Conservation (phyloP, 1,140 invertebrate genomes). For the Drosophila prosaltans region DNA sequence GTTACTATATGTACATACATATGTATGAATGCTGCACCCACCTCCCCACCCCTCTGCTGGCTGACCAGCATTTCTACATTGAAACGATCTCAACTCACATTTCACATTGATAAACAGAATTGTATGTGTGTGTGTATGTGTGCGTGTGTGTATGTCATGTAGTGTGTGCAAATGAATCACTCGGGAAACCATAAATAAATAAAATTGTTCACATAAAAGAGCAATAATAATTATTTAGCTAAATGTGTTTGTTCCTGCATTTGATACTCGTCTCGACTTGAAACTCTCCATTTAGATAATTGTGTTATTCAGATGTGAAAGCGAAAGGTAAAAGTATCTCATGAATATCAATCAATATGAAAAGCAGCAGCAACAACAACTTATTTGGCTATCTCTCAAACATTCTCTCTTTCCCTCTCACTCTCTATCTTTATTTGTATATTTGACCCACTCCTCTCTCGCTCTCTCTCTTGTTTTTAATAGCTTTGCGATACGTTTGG, state of each 20-base stretch:
- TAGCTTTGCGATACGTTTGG: neutral
- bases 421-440: neutral
- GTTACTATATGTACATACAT: too few species aligned
- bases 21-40: neutral
- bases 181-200: slow-evolving; percentile 14
- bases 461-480: neutral
- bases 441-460: neutral
- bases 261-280: neutral
- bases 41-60: neutral
- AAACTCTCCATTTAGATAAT: slow-evolving; percentile 11
- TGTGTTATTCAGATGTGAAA: slow-evolving; percentile 9
- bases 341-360: slow-evolving; percentile 10
- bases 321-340: slow-evolving; percentile 13
- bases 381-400: slow-evolving; percentile 7
- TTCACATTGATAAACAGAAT: slow-evolving; percentile 11
- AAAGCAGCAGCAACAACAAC: neutral
- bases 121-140: neutral
- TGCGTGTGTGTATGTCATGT: neutral
- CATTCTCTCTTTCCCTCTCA: neutral
- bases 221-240: slow-evolving; percentile 1
- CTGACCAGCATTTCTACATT: slow-evolving; percentile 6
- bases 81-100: slow-evolving; percentile 3
- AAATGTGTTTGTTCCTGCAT: neutral
- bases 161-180: slow-evolving; percentile 7
- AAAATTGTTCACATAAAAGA: slow-evolving; percentile 12